A percentile compares a stretch with the other conserved stretches of the same genome.
phyloP scores from a whole-genome alignment of 2,797 vertebrate species.

The Microchirus variegatus region DNA sequence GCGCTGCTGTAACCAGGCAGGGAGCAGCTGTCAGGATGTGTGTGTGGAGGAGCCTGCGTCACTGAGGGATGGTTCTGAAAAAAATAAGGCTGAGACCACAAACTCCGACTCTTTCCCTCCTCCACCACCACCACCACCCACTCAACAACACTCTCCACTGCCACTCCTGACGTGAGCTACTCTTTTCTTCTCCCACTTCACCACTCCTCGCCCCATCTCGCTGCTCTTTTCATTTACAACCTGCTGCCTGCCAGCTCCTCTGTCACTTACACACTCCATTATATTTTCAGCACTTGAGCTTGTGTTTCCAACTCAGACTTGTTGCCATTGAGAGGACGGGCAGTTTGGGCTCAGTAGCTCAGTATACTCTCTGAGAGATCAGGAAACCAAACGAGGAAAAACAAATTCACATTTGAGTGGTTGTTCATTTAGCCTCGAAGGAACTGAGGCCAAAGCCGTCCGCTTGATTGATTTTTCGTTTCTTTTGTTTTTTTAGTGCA shows the following conservation, averaged over 20 bases:
- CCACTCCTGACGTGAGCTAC: constrained; percentile 62
- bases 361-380: not conserved
- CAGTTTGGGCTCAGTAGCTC: not conserved
- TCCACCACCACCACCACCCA: constrained; percentile 67
- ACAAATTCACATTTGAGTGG: not conserved
- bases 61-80: constrained; percentile 75
- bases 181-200: constrained; percentile 63
- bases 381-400: not conserved
- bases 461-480: not conserved
- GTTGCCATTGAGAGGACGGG: constrained; percentile 5
- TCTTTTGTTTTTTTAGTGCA: too few relatives aligned
- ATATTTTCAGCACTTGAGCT: constrained; percentile 8
- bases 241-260: constrained; percentile 27
- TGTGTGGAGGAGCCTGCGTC: constrained; percentile 82
- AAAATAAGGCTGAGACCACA: constrained; percentile 70
- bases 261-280: constrained; percentile 5
- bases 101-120: constrained; percentile 57
- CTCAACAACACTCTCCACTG: constrained; percentile 65
- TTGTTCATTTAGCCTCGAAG: not conserved
- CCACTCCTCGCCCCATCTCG: constrained; percentile 28
- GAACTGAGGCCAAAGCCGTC: not conserved
- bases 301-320: not conserved
- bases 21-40: constrained; percentile 84
- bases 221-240: constrained; percentile 37
- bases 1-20: constrained; percentile 74